Base-by-base conservation (phyloP, 2,888 invertebrate species). In the Mythimna impura region DNA sequence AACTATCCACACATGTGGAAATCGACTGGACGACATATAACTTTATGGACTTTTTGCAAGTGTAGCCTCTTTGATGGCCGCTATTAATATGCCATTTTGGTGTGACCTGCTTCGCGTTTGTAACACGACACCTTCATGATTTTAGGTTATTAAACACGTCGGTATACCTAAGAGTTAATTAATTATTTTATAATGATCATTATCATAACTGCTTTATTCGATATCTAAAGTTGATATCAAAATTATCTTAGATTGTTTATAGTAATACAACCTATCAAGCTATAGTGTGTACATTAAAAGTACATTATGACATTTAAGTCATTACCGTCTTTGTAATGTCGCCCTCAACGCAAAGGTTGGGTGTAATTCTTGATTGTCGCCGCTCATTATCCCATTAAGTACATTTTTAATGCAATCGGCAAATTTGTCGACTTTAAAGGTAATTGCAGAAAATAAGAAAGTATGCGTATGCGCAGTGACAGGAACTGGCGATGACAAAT, bases 401-500 rank as follows among this genome's bases (percentile, higher is more conserved):
- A 77, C 82, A 86, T 83, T 81, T 81, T 91, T 92, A 91, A 90
- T 86, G 80, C 85, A 89, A 91, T 92, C 92, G 91, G 93, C 91
- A 91, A 93, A 92, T 90, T 92, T 92, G 89, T 90, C 84, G 91
- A 92, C 92, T 91, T 90, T 92, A 93, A 92, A 92, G 93, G 93
- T 94, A 94, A 95, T 95, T 94, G 94, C 92, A 88, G 91, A 89
- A 92, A 91, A 92, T 93, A 93, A 92, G 93, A 93, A 93, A 94
- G 94, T 90, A 92, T 92, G 92, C 91, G 92, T 90, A 91, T 87
- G 88, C 88, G 90, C 89, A 89, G 91, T 93, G 94, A 94, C 94
- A 93, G 93, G 92, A 92, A 89, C 92, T 88, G 89, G 92, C 91
- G 93, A 94, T 95, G 95, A 95, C 94, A 95, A 95, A 96, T 95